Evolutionary conservation across 1,140 invertebrate species (phyloP), one percentile per base, ranked within the genome.

Genomic region (Drosophila yakuba): DNA sequence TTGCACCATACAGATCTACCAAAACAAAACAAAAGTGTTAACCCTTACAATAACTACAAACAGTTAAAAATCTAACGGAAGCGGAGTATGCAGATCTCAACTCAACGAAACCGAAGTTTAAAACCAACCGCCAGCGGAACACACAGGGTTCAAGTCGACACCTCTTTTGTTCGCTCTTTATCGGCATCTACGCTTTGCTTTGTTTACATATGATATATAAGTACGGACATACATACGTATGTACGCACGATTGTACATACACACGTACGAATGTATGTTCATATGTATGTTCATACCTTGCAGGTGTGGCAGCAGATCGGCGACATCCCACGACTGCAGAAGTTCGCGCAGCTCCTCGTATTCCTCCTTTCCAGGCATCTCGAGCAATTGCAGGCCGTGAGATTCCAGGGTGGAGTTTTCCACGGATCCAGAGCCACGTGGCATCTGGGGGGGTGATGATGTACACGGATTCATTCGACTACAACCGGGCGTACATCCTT

Each of bases 401-500:
- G 56, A 23, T n/a, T 67, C 44, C 47, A 56, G 28, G 10, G 50
- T 35, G 39, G 50, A 8, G 38, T 44, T 14, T 15, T 51, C 28
- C 12, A 36, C 48, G 4, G 38, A 55, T 15, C 43, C 28, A 25
- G 25, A 17, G 36, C 67, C 64, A 38, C 51, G 59, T 28, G 71
- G 62, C 62, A 63, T 76, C 39, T 81, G 44, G 43, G 45, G 69
- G 7, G 64, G 38, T 23, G 64, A 66, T 68, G 64, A 77, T 77
- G 71, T 55, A 64, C 66, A 68, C 61, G 64, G 61, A 71, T 84
- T 63, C 78, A 85, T 81, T 64, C 64, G 57, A 43, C 82, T 75
- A 78, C 64, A 79, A 79, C 59, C 84, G 75, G 56, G 59, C 72
- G 82, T 88, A 88, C 83, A 88, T 88, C 83, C 83, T 88, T 88